Evolutionary conservation across 2,797 vertebrate genomes (phyloP).

Genomic region (Alouatta caraya): DNA sequence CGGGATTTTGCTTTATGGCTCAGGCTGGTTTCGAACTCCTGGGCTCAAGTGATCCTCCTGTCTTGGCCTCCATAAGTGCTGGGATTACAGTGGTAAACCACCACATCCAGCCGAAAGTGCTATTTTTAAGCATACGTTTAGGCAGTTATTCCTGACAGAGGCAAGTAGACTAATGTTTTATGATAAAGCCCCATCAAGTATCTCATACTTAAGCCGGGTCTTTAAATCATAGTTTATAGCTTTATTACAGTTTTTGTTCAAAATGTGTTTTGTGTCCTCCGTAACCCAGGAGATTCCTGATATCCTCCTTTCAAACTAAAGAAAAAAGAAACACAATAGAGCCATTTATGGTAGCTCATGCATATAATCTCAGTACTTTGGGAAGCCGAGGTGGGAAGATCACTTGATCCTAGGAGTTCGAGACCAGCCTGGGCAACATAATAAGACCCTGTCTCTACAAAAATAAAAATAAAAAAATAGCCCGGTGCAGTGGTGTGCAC

Average conservation of each 20-base stretch:
- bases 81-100: no score
- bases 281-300: not conserved
- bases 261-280: not conserved
- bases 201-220: not conserved
- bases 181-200: not conserved
- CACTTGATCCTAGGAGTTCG: not conserved
- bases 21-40: no score
- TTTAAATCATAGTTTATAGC: not conserved
- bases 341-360: not conserved
- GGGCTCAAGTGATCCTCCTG: no score
- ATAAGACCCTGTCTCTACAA: not conserved
- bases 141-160: not conserved
- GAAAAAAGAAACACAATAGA: not conserved
- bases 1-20: no score
- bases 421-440: not conserved
- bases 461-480: not conserved
- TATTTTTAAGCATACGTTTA: not conserved
- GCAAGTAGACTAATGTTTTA: not conserved
- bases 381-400: not conserved
- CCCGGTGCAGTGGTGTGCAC: not conserved
- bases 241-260: not conserved
- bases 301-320: not conserved
- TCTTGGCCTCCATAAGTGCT: no score
- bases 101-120: no score
- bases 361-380: not conserved